Conservation (phyloP, 2,113 vertebrate genomes). For the Microtus pennsylvanicus region DNA sequence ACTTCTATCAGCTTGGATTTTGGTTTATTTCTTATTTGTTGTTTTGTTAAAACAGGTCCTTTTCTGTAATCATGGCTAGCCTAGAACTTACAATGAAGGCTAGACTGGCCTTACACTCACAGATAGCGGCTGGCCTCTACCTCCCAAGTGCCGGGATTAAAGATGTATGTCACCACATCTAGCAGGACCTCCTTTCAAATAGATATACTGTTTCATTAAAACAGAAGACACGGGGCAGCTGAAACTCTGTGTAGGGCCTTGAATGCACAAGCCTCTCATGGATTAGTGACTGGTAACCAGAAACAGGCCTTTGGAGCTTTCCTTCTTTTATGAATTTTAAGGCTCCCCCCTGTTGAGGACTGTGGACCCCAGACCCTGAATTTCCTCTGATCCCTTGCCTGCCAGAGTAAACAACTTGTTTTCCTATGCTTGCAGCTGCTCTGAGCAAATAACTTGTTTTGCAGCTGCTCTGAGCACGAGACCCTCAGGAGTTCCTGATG, state of each 20-base stretch:
- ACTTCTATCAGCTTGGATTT: background rate
- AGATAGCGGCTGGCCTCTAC: background rate
- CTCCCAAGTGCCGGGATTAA: background rate
- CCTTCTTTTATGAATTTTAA: conserved; percentile 34
- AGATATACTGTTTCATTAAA: conserved; percentile 70
- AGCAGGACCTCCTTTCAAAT: conserved; percentile 64
- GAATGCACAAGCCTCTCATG: conserved; percentile 67
- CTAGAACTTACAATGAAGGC: background rate
- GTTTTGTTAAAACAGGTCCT: background rate
- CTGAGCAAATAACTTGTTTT: no score
- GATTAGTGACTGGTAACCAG: conserved; percentile 76
- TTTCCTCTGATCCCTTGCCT: no score
- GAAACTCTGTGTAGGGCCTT: conserved; percentile 71
- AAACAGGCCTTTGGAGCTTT: conserved; percentile 71
- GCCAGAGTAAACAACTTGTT: no score
- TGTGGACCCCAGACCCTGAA: no score
- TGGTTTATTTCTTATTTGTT: background rate
- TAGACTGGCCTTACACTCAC: background rate
- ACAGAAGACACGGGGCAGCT: conserved; percentile 66
- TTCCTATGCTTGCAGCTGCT: no score
- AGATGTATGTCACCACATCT: background rate
- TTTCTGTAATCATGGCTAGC: background rate
- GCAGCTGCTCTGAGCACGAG: no score
- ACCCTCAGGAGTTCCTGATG: no score
- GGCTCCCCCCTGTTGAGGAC: background rate